Evolutionary conservation across 2,797 vertebrate genomes (phyloP), one percentile per base, ranked within the genome.

Genomic region (Artibeus jamaicensis): DNA sequence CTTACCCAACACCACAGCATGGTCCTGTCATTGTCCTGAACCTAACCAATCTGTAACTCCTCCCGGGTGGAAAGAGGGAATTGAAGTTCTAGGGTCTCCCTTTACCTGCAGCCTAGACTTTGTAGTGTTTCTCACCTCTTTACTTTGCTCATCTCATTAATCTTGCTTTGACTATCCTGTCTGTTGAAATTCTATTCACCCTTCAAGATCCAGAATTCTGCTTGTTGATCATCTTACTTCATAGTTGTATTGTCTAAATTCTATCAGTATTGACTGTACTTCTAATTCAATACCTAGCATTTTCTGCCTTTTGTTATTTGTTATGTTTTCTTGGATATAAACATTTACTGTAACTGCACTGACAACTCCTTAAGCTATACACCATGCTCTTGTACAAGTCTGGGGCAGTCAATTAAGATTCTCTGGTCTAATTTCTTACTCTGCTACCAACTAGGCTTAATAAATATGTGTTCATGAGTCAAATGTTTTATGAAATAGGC

Each of bases 341-440:
- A 37, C 53, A 83, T 83, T 70, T n/a, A 94, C 11, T 95, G 24
- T 76, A 87, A 55, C 18, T n/a, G 53, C 9, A 77, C 39, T 86
- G 57, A 73, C 32, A 86, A 71, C 16, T 86, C 24, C 86, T 94
- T 85, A 88, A 81, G 74, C 83, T 44, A 14, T 34, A 53, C n/a
- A 86, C 26, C 9, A 22, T 8, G 34, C 89, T 65, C 46, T n/a
- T 84, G 26, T 71, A 48, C 59, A 86, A 89, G 67, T 79, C 32
- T 86, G 6, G 29, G 50, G 57, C 34, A 92, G 42, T 68, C 88
- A 57, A 89, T 96, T 94, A 87, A 89, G 48, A 95, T 95, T 83
- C 78, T n/a, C 39, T 87, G 76, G 71, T 70, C 32, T 42, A 42
- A 12, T 50, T 79, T 84, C 89, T 86, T 5, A 57, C 44, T 79